Conservation (phyloP, 2,888 invertebrate species). For the Crepidodera aurea region DNA sequence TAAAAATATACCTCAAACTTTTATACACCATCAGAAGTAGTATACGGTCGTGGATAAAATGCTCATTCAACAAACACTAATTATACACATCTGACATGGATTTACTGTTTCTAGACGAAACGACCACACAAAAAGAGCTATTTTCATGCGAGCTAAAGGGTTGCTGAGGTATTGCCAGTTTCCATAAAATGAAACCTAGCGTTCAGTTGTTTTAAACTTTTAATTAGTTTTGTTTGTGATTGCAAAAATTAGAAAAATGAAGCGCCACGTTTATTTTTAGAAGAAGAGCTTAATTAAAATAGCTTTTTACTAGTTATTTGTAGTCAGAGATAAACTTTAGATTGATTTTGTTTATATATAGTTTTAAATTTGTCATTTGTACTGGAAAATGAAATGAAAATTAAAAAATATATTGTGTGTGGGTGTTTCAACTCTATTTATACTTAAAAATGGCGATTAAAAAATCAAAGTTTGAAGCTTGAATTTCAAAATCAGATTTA, state of each 20-base stretch:
- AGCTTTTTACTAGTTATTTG: neutral
- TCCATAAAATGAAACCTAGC: constrained; percentile 10
- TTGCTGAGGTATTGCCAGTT: constrained; percentile 4
- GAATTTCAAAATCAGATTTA: too few species aligned
- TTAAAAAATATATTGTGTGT: too few species aligned
- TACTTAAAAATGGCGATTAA: too few species aligned
- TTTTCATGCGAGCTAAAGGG: neutral
- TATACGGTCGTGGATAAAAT: neutral
- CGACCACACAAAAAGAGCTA: neutral
- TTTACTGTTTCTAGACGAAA: constrained; percentile 5
- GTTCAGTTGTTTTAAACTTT: constrained; percentile 11
- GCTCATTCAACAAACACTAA: neutral
- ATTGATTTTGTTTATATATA: too few species aligned
- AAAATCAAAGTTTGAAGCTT: too few species aligned
- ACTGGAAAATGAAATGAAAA: too few species aligned
- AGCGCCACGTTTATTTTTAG: neutral
- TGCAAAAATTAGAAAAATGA: constrained; percentile 2
- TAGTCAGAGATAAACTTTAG: too few species aligned
- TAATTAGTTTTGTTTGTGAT: constrained; percentile 11
- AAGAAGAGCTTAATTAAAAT: neutral
- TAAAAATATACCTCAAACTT: neutral
- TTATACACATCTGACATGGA: constrained; percentile 3
- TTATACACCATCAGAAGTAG: neutral
- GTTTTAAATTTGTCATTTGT: too few species aligned
- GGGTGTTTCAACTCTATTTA: too few species aligned